These are phyloP conservation scores for Limnodromus scolopaceus DNA, from an alignment of 2,797 vertebrate species.

Conservation along the genomic window DNA sequence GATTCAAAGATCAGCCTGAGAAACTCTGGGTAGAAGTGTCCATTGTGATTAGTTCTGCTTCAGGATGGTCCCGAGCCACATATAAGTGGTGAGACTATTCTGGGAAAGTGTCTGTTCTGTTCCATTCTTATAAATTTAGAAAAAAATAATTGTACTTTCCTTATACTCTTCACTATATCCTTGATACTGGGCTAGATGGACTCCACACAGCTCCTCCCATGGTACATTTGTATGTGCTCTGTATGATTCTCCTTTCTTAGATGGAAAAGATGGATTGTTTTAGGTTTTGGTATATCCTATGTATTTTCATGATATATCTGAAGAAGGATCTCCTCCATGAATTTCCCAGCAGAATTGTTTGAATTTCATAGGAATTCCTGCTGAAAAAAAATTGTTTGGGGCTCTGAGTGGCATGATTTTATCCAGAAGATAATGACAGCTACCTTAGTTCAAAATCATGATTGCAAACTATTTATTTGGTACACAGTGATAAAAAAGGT, in stretches of 20 bases:
- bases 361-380: not conserved
- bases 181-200: not conserved
- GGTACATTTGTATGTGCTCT: not conserved
- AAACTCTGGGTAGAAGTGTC: not conserved
- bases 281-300: not conserved
- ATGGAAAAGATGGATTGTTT: not conserved
- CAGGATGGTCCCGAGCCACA: not conserved
- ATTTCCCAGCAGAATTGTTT: not conserved
- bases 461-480: not conserved
- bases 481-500: not conserved
- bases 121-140: not conserved
- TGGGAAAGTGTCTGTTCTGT: not conserved
- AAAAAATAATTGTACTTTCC: not conserved
- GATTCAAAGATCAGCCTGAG: not conserved
- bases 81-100: not conserved
- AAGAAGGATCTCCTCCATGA: not conserved
- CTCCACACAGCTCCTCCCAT: not conserved
- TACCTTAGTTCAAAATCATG: not conserved
- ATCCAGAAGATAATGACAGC: not conserved
- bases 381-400: rapidly evolving
- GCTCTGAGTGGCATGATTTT: not conserved
- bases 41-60: not conserved
- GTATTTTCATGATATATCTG: not conserved
- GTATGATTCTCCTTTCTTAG: not conserved
- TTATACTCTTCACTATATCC: not conserved